A percentile compares a stretch with the other conserved stretches of the same genome.
phyloP scores from a whole-genome alignment of 2,797 vertebrate genomes.

The Pseudomugil tenellus region DNA sequence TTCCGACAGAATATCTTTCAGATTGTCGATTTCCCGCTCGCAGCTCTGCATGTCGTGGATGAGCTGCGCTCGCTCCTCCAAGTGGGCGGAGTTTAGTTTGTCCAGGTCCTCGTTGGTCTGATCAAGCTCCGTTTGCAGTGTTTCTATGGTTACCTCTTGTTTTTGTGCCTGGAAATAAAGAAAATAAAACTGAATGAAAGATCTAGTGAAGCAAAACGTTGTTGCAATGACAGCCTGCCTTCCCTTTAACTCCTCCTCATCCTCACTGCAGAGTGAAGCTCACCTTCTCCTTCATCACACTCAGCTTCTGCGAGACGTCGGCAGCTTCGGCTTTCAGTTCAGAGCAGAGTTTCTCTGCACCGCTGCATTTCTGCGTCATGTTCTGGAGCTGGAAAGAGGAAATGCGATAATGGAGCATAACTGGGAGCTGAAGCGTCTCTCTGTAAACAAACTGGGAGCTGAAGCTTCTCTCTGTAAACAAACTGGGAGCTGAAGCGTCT shows the following conservation, averaged over 20 bases:
- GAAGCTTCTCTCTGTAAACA: not conserved
- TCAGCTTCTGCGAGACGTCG: slow-evolving; percentile 86
- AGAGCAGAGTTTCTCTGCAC: slow-evolving; percentile 80
- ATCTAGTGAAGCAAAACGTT: not conserved
- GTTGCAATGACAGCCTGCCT: no score
- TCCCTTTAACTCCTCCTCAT: no score
- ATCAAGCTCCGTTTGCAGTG: slow-evolving; percentile 86
- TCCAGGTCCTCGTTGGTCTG: slow-evolving; percentile 92
- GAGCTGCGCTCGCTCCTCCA: slow-evolving; percentile 90
- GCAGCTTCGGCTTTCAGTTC: slow-evolving; percentile 82
- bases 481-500: no score
- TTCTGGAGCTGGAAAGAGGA: slow-evolving; percentile 80
- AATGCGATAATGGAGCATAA: not conserved
- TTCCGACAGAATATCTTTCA: slow-evolving; percentile 85
- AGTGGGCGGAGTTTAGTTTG: slow-evolving; percentile 86
- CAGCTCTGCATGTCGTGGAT: slow-evolving; percentile 91
- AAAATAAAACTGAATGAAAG: slow-evolving; percentile 11
- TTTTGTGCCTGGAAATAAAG: slow-evolving; percentile 82
- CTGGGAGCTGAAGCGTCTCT: not conserved
- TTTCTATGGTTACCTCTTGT: slow-evolving; percentile 84
- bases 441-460: not conserved
- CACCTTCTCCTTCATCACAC: slow-evolving; percentile 88
- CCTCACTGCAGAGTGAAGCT: not conserved
- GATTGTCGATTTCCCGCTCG: slow-evolving; percentile 89
- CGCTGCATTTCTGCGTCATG: slow-evolving; percentile 76